Evolutionary conservation across 35 echinoderm and acorn worm species (phyloP).

Genomic region (Ptychodera flava): DNA sequence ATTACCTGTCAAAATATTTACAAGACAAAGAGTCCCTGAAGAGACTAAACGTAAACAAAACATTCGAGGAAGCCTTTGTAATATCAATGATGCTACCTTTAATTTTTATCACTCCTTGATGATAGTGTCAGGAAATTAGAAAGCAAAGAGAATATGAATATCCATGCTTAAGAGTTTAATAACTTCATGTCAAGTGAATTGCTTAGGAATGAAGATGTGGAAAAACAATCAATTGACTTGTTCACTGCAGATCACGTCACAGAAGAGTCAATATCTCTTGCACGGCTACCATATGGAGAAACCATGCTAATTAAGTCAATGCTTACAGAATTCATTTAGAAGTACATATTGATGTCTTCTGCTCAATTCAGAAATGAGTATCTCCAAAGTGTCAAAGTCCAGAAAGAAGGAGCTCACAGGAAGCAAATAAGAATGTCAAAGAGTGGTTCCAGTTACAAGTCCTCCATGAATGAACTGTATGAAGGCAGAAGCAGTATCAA

Average conservation of each 20-base stretch:
- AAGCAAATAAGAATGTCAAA: not conserved
- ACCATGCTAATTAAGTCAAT: not conserved
- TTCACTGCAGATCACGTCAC: not conserved
- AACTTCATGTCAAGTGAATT: not conserved
- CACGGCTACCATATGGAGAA: not conserved
- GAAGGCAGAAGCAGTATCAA: too few species aligned
- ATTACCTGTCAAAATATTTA: not conserved
- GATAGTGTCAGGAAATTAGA: not conserved
- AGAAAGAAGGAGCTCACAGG: not conserved
- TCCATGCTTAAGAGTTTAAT: not conserved
- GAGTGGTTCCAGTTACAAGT: not conserved
- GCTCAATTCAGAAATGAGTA: not conserved
- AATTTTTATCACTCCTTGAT: not conserved
- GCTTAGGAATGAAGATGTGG: not conserved
- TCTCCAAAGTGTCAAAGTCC: not conserved
- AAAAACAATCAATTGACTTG: not conserved
- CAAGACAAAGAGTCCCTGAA: not conserved
- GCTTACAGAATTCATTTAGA: not conserved
- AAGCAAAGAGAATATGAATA: not conserved
- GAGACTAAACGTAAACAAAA: not conserved
- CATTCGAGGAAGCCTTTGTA: not conserved
- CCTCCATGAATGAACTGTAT: not conserved
- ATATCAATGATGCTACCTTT: not conserved
- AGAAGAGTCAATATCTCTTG: not conserved
- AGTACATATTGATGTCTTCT: not conserved